phyloP scores from a whole-genome alignment of 2,797 vertebrate species.

The Florisuga fusca region DNA sequence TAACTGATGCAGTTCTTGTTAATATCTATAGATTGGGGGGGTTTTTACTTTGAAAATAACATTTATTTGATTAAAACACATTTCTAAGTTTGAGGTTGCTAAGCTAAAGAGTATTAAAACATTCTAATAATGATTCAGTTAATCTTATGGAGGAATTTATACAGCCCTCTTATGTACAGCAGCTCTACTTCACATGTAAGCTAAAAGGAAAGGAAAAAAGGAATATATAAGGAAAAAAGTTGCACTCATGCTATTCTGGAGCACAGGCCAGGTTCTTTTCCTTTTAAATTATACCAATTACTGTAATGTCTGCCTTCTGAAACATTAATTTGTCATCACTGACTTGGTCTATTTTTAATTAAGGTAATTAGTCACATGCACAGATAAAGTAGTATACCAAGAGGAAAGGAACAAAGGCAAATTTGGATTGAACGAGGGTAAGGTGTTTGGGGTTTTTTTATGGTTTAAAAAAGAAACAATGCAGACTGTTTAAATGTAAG shows the following conservation, averaged over 20 bases:
- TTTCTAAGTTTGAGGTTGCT: background rate
- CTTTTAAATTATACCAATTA: background rate
- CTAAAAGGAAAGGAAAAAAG: too few species aligned
- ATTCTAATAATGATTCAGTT: background rate
- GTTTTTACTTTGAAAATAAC: slow-evolving; percentile 23
- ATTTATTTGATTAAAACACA: slow-evolving; percentile 16
- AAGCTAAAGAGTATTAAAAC: slow-evolving; percentile 9
- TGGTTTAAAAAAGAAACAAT: background rate
- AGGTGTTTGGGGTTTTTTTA: background rate
- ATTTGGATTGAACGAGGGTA: background rate
- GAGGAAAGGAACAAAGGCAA: slow-evolving; percentile 33
- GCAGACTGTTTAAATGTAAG: background rate
- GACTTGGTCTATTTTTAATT: slow-evolving; percentile 31
- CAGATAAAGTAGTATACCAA: background rate
- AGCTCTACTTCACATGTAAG: background rate
- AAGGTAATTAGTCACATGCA: background rate
- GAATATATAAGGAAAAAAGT: background rate
- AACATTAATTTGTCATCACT: slow-evolving; percentile 29
- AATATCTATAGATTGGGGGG: background rate
- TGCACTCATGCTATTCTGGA: background rate
- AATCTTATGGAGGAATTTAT: background rate
- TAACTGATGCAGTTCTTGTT: background rate
- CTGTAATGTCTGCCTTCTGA: background rate
- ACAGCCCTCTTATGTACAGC: accelerated
- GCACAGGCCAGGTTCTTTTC: background rate